A percentile compares a stretch with the other conserved stretches of the same genome.
These are phyloP conservation scores for Heterodera filipjevi DNA, from an alignment of 2,888 invertebrate genomes.

Conservation along the genomic window DNA sequence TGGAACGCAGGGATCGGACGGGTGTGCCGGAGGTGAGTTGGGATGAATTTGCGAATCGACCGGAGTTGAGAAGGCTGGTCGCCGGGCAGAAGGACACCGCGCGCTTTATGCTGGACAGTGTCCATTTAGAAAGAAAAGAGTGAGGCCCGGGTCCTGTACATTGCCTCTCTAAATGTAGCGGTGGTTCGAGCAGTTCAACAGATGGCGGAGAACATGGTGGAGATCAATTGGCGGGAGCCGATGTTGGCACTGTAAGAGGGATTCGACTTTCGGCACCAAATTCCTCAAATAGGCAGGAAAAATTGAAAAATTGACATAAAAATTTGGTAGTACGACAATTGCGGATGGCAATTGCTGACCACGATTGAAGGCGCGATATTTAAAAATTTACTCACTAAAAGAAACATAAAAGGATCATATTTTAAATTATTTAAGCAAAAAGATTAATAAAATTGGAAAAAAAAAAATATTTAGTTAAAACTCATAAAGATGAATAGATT, in stretches of 20 bases:
- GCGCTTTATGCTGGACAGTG: neutral
- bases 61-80: neutral
- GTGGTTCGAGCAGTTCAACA: conserved; percentile 10
- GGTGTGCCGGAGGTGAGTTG: neutral
- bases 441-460: too few relatives aligned
- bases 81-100: conserved; percentile 7
- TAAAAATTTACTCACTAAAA: too few relatives aligned
- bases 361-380: too few relatives aligned
- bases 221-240: neutral
- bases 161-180: conserved; percentile 8
- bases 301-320: too few relatives aligned
- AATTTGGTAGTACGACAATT: too few relatives aligned
- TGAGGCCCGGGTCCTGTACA: conserved; percentile 16
- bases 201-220: conserved; percentile 10
- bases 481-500: too few relatives aligned
- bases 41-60: neutral
- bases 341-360: too few relatives aligned
- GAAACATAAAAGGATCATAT: too few relatives aligned
- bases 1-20: neutral
- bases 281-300: too few relatives aligned
- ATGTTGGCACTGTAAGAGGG: neutral
- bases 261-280: too few relatives aligned
- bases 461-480: too few relatives aligned
- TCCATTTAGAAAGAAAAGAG: neutral
- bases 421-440: too few relatives aligned